Conservation (phyloP, 1,140 invertebrate genomes). For the Drosophila kohkoa region DNA sequence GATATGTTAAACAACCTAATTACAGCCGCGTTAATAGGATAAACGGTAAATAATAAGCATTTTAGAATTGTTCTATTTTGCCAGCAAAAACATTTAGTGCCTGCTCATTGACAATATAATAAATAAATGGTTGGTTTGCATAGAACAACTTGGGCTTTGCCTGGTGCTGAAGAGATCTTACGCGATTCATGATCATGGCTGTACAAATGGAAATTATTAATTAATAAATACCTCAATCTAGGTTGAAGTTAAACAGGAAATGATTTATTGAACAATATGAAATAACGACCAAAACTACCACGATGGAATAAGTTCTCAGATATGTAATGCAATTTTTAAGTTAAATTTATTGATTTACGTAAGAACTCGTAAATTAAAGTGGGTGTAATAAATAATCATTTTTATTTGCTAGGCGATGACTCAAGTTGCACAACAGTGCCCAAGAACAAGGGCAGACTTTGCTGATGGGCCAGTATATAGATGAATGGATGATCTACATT, state of each 20-base stretch:
- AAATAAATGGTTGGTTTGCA: slow-evolving; percentile 12
- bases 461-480: slow-evolving; percentile 61
- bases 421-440: slow-evolving; percentile 57
- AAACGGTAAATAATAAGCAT: too few species aligned
- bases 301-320: background rate
- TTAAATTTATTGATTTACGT: slow-evolving; percentile 1
- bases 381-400: background rate
- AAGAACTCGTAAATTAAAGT: slow-evolving; percentile 21
- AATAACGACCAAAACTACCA: background rate
- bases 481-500: slow-evolving; percentile 77
- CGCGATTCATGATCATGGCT: slow-evolving; percentile 29
- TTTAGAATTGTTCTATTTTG: slow-evolving; percentile 5
- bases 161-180: background rate
- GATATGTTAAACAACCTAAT: too few species aligned
- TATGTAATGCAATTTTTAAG: background rate
- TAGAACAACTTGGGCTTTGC: slow-evolving; percentile 17
- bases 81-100: slow-evolving; percentile 17
- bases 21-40: too few species aligned
- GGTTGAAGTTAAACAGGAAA: background rate
- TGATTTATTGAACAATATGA: background rate
- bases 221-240: background rate
- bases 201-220: slow-evolving; percentile 6
- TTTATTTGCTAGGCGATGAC: slow-evolving; percentile 41
- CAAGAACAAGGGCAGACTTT: slow-evolving; percentile 56
- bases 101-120: slow-evolving; percentile 13